These are phyloP conservation scores for Eretmocerus hayati DNA, from an alignment of 2,888 invertebrate genomes.

Conservation along the genomic window DNA sequence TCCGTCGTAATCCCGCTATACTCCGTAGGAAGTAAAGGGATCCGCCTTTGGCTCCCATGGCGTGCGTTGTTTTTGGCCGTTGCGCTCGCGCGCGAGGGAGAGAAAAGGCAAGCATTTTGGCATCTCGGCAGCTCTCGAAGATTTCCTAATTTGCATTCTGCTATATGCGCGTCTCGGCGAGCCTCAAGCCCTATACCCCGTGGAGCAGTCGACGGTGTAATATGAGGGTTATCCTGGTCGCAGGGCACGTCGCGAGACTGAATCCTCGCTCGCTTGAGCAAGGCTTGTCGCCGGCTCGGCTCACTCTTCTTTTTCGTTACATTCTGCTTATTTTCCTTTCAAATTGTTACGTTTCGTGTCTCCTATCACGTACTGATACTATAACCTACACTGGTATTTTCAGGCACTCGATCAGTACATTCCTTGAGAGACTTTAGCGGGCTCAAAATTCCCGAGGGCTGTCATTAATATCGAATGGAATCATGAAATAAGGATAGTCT, in stretches of 20 bases:
- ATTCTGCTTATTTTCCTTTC: no score
- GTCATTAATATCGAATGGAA: no score
- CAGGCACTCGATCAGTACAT: no score
- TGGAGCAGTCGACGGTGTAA: constrained; percentile 12
- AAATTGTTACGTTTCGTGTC: no score
- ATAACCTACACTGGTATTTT: no score
- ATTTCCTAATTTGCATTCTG: background rate
- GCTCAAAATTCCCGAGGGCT: no score
- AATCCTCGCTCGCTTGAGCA: constrained; percentile 6
- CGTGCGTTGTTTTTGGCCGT: background rate
- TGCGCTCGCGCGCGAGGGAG: background rate
- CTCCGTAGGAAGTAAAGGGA: background rate
- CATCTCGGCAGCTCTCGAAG: background rate
- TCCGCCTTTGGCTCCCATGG: no score
- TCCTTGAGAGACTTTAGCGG: no score
- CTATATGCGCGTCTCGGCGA: background rate
- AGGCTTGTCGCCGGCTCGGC: background rate
- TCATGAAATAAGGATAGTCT: no score
- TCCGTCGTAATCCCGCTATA: background rate
- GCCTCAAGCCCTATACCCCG: background rate
- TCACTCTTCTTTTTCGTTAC: background rate
- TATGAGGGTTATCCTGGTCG: constrained; percentile 13
- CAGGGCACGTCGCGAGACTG: constrained; percentile 36
- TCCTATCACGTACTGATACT: no score
- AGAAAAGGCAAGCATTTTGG: background rate